A percentile compares a stretch with the other conserved stretches of the same genome.
These are phyloP conservation scores for Coreoperca whiteheadi DNA, from an alignment of 2,113 vertebrate species.

Conservation along the genomic window DNA sequence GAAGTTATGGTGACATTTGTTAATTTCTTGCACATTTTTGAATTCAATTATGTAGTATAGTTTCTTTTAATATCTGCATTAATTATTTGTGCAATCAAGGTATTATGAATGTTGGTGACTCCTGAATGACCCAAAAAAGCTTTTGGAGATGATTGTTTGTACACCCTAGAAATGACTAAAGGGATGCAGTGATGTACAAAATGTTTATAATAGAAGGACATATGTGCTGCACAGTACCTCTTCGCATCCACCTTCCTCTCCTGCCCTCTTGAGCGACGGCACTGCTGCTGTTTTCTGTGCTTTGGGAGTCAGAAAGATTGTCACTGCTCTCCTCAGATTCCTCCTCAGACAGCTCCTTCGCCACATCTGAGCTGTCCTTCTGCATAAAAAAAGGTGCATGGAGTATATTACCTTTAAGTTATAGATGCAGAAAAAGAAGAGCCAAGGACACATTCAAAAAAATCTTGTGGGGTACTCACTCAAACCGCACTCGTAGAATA, in stretches of 20 bases:
- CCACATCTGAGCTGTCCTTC: conserved; percentile 91
- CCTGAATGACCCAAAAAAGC: not conserved
- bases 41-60: not conserved
- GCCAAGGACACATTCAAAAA: not conserved
- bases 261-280: conserved; percentile 84
- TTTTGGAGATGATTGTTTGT: not conserved
- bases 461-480: not conserved
- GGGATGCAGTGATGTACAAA: not conserved
- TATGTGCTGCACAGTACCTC: conserved; percentile 85
- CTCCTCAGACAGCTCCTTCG: conserved; percentile 91
- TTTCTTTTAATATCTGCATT: not conserved
- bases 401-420: not conserved
- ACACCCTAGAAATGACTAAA: not conserved
- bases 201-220: not conserved
- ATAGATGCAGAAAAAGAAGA: not conserved
- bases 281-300: conserved; percentile 85
- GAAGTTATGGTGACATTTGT: not conserved
- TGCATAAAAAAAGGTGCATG: conserved; percentile 67
- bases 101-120: not conserved
- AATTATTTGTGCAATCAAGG: not conserved
- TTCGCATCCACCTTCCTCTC: conserved; percentile 92
- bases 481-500: not conserved
- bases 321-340: conserved; percentile 94
- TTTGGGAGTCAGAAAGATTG: conserved; percentile 89
- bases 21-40: not conserved